Evolutionary conservation across 2,113 vertebrate genomes (phyloP).

Genomic region (Acanthochromis polyacanthus): DNA sequence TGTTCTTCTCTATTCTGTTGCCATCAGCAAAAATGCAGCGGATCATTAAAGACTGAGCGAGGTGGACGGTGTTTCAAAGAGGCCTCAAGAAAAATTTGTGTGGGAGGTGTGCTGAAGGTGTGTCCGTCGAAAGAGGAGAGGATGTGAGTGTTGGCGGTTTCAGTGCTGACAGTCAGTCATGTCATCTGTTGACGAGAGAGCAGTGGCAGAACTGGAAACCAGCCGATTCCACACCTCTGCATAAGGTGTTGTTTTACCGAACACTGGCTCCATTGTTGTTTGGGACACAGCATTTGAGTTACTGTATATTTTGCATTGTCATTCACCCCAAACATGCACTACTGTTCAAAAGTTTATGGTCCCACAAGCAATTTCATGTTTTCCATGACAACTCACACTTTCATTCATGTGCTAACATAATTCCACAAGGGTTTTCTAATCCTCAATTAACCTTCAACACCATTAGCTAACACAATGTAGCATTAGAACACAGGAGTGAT

Average conservation of each 20-base stretch:
- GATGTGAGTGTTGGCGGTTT: conserved; percentile 6
- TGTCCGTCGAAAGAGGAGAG: conserved; percentile 20
- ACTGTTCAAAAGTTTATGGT: too few species aligned
- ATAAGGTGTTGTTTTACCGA: conserved; percentile 20
- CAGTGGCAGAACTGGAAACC: not conserved
- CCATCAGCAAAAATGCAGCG: conserved; percentile 37
- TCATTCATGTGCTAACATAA: too few species aligned
- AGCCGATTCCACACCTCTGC: not conserved
- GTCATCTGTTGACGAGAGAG: conserved; percentile 1
- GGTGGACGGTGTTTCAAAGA: conserved; percentile 11
- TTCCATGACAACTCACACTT: too few species aligned
- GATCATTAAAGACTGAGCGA: conserved; percentile 19
- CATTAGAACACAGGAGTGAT: too few species aligned
- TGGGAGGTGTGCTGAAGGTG: conserved; percentile 23
- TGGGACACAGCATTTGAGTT: too few species aligned
- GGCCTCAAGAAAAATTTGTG: not conserved
- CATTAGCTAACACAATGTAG: too few species aligned
- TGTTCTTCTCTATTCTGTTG: conserved; percentile 42
- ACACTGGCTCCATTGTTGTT: not conserved
- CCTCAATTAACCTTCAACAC: too few species aligned
- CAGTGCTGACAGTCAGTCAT: conserved; percentile 17
- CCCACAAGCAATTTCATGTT: too few species aligned
- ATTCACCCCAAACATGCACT: too few species aligned
- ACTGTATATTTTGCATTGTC: too few species aligned
- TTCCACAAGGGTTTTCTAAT: too few species aligned